phyloP scores from a whole-genome alignment of 2,797 vertebrate genomes.

The Austrolebias charrua region DNA sequence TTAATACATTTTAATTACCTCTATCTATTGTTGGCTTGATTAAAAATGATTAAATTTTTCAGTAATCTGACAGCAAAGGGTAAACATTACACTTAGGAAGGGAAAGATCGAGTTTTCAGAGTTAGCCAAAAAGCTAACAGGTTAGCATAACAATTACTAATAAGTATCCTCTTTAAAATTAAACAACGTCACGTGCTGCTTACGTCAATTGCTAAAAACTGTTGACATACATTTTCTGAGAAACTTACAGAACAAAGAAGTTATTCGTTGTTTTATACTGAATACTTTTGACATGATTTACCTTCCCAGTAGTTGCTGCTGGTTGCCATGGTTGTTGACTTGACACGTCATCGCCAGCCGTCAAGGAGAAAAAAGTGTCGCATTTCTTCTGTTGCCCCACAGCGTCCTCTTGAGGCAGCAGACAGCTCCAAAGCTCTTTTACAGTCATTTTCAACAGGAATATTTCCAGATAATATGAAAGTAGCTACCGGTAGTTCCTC shows the following conservation, averaged over 20 bases:
- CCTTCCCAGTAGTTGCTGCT: conserved; percentile 89
- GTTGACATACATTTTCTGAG: fast-evolving
- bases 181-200: not conserved
- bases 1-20: not conserved
- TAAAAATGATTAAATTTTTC: not conserved
- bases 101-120: not conserved
- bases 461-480: no score
- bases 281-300: conserved; percentile 51
- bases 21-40: not conserved
- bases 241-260: not conserved
- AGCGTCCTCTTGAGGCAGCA: conserved; percentile 23
- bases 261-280: not conserved
- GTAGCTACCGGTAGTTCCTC: no score
- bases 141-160: conserved; percentile 25
- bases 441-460: no score
- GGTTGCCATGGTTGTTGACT: conserved; percentile 86
- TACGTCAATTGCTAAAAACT: not conserved
- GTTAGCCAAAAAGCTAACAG: conserved; percentile 34
- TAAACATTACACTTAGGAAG: not conserved
- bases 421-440: no score
- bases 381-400: not conserved
- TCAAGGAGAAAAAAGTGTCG: conserved; percentile 52
- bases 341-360: conserved; percentile 77
- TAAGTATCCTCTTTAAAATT: not conserved
- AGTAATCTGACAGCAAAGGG: not conserved